Conservation (phyloP, 2,797 vertebrate genomes). For the Paguma larvata region DNA sequence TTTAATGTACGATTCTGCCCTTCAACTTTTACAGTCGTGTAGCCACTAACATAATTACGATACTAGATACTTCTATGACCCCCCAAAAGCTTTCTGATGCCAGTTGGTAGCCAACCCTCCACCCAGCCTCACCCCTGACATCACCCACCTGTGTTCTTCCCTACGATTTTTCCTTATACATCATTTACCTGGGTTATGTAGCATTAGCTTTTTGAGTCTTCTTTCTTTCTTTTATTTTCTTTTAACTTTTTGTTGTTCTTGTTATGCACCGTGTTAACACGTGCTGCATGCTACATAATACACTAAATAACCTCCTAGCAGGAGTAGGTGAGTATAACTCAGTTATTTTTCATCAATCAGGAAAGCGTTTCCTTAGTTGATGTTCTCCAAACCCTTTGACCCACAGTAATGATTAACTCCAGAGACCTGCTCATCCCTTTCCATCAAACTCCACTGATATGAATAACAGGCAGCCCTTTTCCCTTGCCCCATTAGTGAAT, state of each 20-base stretch:
- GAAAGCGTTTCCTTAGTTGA: too few relatives aligned
- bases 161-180: not conserved
- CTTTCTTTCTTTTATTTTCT: not conserved
- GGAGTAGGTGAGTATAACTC: too few relatives aligned
- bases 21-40: not conserved
- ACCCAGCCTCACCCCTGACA: not conserved
- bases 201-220: not conserved
- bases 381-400: too few relatives aligned
- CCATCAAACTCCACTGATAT: too few relatives aligned
- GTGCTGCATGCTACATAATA: too few relatives aligned
- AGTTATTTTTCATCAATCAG: too few relatives aligned
- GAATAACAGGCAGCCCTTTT: too few relatives aligned
- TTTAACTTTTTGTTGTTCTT: not conserved
- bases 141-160: not conserved
- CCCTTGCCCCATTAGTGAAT: slow-evolving; percentile 92
- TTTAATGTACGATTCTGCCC: not conserved
- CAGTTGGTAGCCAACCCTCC: not conserved
- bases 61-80: not conserved
- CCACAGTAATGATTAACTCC: too few relatives aligned
- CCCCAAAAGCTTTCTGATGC: not conserved
- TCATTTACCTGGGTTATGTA: not conserved
- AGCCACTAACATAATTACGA: not conserved
- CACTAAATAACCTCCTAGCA: too few relatives aligned
- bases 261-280: too few relatives aligned
- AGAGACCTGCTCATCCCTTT: too few relatives aligned